Evolutionary conservation across 2,888 invertebrate species (phyloP).

Genomic region (Liodrosophila aerea): DNA sequence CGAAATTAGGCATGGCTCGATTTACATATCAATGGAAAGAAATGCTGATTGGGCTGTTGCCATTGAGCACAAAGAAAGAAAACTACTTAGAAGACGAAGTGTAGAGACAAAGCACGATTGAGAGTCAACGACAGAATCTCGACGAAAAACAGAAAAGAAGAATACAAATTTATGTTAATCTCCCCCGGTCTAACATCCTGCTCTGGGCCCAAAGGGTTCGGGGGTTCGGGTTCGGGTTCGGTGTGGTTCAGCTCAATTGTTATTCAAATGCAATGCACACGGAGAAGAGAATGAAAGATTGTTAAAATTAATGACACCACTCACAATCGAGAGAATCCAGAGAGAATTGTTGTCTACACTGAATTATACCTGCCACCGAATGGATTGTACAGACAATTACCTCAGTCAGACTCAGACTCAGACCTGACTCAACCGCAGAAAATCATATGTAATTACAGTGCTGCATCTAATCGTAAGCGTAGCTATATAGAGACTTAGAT

Average conservation of each 20-base stretch:
- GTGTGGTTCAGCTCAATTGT: conserved; percentile 46
- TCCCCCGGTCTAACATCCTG: conserved; percentile 38
- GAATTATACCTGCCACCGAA: conserved; percentile 49
- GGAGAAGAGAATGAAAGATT: conserved; percentile 23
- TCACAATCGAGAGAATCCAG: conserved; percentile 12
- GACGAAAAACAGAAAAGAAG: conserved; percentile 13
- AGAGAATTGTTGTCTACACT: conserved; percentile 21
- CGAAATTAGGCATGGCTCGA: conserved; percentile 8
- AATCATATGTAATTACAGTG: conserved; percentile 62
- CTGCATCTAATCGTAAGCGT: conserved; percentile 21
- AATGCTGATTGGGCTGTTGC: conserved; percentile 59
- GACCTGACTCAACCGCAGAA: conserved; percentile 58
- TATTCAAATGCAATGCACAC: conserved; percentile 57
- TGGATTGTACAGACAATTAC: conserved; percentile 36
- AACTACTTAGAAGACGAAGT: conserved; percentile 16
- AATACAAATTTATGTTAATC: conserved; percentile 53
- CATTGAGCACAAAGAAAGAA: conserved; percentile 45
- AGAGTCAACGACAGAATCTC: conserved; percentile 44
- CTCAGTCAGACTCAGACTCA: conserved; percentile 5
- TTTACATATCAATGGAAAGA: conserved; percentile 59
- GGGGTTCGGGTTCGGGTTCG: conserved; percentile 21
- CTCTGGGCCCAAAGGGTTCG: conserved; percentile 44
- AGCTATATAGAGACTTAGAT: neutral
- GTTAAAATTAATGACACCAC: conserved; percentile 65
- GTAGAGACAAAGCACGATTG: conserved; percentile 18